These are phyloP conservation scores for Turritopsis rubra DNA, from an alignment of 30 jellyfish, hydroid and myxozoan genomes.

Conservation along the genomic window DNA sequence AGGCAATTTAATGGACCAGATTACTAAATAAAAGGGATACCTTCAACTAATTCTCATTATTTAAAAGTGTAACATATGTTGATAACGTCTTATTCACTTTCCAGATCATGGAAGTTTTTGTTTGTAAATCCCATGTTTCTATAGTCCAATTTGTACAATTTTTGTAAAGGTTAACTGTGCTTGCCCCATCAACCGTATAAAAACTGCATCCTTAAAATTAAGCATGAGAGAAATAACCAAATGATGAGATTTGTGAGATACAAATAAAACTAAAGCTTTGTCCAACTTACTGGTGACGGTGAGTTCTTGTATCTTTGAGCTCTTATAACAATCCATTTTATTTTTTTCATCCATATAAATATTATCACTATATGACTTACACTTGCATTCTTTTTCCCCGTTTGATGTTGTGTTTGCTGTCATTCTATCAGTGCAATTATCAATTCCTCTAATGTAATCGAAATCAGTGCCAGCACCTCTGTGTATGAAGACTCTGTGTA, in stretches of 20 bases:
- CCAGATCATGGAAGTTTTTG: not conserved
- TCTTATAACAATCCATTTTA: not conserved
- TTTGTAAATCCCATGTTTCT: not conserved
- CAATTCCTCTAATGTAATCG: not conserved
- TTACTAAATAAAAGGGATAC: not conserved
- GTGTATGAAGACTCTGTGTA: not conserved
- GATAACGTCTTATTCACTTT: not conserved
- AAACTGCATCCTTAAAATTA: not conserved
- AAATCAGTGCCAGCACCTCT: not conserved
- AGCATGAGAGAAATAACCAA: not conserved
- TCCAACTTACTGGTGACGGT: no score
- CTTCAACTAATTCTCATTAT: not conserved
- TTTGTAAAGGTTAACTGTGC: not conserved
- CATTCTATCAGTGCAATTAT: not conserved
- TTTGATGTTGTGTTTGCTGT: not conserved
- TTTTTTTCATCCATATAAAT: not conserved
- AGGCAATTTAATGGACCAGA: no score
- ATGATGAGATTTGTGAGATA: no score
- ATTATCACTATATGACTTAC: not conserved
- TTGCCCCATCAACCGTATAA: not conserved
- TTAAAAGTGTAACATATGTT: no score
- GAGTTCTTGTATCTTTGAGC: not conserved
- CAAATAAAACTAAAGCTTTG: no score
- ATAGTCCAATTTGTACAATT: not conserved
- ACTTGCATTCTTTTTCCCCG: not conserved